Base-by-base conservation (phyloP, 2,888 invertebrate species). In the Drosophila ustulata region DNA sequence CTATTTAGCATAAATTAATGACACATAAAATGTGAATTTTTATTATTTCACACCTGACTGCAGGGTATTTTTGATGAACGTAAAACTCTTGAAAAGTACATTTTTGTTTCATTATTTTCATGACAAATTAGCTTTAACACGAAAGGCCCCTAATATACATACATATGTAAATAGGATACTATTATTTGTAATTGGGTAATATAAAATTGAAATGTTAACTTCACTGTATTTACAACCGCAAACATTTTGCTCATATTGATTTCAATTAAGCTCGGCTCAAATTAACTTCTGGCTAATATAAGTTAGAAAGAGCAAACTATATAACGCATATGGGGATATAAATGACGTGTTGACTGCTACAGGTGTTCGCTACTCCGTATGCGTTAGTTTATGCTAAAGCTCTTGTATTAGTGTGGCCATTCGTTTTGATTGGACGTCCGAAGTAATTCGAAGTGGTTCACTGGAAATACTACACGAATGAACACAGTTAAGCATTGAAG, bases 241-340 rank as follows among this genome's bases (percentile, higher is more conserved):
- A 4, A 26, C 3, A 30, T 43, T 45, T 34, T 47, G 18, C 11
- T 13, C n/a, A 39, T 25, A 49, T 28, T 25, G 3, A 46, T 26
- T 18, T 49, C 6, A 18, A 7, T 34, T 13, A 32, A 55, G 62
- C 62, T 45, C 6, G 32, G 8, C 41, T 69, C 39, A 61, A 50
- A 23, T 3, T 6, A 13, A 51, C 9, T 23, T 32, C 11, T 28
- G 39, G 32, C 8, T 7, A 26, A 3, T 25, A 28, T 23, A 11
- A 37, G 66, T 18, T 13, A 49, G 26, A 66, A 32, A 50, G 63
- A 63, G 55, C 7, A n/a, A 37, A 62, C 63, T 50, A 43, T 55
- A 66, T 49, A 43, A 30, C 9, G 28, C 11, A 47, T 39, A n/a
- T 11, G 39, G 8, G n/a, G n/a, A 41, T 47, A 47, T 52, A 23